A percentile compares a stretch with the other conserved stretches of the same genome.
phyloP scores from a whole-genome alignment of 2,113 vertebrate genomes.

The Pelodiscus sinensis region DNA sequence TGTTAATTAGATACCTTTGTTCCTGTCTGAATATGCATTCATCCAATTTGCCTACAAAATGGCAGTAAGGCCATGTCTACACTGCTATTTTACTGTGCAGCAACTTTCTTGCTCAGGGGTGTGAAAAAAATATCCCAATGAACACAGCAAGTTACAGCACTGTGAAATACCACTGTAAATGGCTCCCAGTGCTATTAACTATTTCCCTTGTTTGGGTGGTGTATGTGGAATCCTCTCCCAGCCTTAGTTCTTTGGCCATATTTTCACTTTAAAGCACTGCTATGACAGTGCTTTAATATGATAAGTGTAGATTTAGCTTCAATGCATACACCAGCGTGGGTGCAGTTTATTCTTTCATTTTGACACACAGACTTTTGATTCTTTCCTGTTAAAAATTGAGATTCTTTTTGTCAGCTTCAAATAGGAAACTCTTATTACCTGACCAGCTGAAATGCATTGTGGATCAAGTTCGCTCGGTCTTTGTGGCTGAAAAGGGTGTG shows the following conservation, averaged over 20 bases:
- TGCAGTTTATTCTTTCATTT: neutral
- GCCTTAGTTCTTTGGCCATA: too few relatives aligned
- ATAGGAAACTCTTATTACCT: slow-evolving; percentile 65
- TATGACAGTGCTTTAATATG: too few relatives aligned
- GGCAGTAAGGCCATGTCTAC: neutral
- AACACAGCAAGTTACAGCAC: too few relatives aligned
- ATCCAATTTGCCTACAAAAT: neutral
- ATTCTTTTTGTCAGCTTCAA: neutral
- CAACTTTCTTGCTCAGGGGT: too few relatives aligned
- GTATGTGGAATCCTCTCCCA: too few relatives aligned
- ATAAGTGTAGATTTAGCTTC: too few relatives aligned
- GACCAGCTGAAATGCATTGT: slow-evolving; percentile 82
- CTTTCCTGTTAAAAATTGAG: neutral
- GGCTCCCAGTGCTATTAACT: too few relatives aligned
- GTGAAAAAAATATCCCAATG: too few relatives aligned
- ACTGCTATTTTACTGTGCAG: too few relatives aligned
- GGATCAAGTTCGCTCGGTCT: slow-evolving; percentile 81
- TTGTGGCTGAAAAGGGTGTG: slow-evolving; percentile 81
- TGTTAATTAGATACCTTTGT: neutral
- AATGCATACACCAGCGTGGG: neutral
- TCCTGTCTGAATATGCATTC: neutral
- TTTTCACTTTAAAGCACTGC: too few relatives aligned
- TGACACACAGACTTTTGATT: neutral
- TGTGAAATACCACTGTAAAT: too few relatives aligned
- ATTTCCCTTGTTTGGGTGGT: too few relatives aligned